Evolutionary conservation across 2,797 vertebrate genomes (phyloP).

Genomic region (Tenualosa thibaudeaui): DNA sequence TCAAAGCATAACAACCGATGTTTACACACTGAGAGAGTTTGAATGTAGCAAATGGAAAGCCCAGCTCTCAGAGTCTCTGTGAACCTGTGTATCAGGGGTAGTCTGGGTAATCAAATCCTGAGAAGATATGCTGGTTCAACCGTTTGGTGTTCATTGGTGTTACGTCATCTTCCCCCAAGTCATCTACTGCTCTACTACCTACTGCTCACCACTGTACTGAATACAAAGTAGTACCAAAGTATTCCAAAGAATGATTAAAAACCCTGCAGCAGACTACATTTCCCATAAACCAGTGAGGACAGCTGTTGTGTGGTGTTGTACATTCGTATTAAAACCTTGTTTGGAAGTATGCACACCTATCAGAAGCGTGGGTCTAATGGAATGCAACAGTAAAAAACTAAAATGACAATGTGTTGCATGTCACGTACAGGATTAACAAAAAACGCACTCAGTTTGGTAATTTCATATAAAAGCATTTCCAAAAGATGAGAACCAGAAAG

Average conservation of each 20-base stretch:
- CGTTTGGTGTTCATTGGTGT: constrained; percentile 15
- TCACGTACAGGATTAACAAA: constrained; percentile 48
- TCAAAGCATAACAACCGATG: neutral
- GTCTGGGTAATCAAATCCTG: constrained; percentile 20
- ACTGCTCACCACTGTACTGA: neutral
- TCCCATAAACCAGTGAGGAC: constrained; percentile 13
- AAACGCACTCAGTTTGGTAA: constrained; percentile 50
- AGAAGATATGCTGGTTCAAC: constrained; percentile 20
- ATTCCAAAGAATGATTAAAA: constrained; percentile 13
- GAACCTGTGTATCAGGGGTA: constrained; percentile 10
- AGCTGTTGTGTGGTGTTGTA: constrained; percentile 27
- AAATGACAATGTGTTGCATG: neutral
- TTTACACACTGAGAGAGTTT: neutral
- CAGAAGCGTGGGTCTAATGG: neutral
- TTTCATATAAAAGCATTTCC: constrained; percentile 66
- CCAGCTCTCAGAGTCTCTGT: constrained; percentile 2
- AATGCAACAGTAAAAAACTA: constrained; percentile 26
- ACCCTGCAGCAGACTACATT: constrained; percentile 22
- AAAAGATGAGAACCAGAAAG: constrained; percentile 55
- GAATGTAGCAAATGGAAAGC: neutral
- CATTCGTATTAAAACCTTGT: constrained; percentile 29
- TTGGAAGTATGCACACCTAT: constrained; percentile 30
- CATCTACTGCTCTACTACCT: neutral
- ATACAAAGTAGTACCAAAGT: constrained; percentile 10
- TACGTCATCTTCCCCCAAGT: neutral